phyloP scores from a whole-genome alignment of 2,888 invertebrate species.

The Drosophila mulleri region DNA sequence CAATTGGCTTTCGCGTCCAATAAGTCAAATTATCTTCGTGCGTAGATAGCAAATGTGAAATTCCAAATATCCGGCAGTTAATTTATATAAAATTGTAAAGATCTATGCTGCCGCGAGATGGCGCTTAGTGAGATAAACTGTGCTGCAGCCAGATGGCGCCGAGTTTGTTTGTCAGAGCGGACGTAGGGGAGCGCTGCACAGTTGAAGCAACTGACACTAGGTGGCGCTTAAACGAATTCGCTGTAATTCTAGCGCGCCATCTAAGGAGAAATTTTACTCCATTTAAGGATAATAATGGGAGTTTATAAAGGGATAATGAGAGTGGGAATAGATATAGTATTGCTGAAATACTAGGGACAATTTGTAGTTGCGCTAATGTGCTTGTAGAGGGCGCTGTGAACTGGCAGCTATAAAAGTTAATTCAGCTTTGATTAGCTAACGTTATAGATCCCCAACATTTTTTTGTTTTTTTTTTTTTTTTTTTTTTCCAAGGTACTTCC shows the following conservation, averaged over 20 bases:
- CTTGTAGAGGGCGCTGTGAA: not conserved
- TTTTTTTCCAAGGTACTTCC: not conserved
- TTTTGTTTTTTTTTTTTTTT: not conserved
- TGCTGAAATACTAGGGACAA: not conserved
- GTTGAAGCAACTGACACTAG: not conserved
- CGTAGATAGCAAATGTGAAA: not conserved
- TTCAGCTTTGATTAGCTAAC: too few species aligned
- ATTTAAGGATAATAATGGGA: constrained; percentile 9
- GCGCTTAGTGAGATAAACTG: not conserved
- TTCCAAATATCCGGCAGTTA: not conserved
- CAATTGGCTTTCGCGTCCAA: constrained; percentile 31
- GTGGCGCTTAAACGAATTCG: constrained; percentile 11
- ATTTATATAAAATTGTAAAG: not conserved
- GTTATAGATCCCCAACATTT: not conserved
- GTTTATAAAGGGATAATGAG: not conserved
- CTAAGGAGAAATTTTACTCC: not conserved
- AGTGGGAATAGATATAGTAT: not conserved
- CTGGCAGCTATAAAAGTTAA: not conserved
- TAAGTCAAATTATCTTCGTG: not conserved
- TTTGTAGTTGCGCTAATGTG: not conserved
- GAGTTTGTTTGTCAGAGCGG: not conserved
- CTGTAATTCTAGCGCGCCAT: constrained; percentile 20
- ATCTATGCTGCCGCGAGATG: not conserved
- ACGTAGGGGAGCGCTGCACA: constrained; percentile 3
- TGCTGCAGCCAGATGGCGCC: not conserved